A percentile compares a stretch with the other conserved stretches of the same genome.
Evolutionary conservation across 2,797 vertebrate species (phyloP).

Genomic region (Poecile montanus): DNA sequence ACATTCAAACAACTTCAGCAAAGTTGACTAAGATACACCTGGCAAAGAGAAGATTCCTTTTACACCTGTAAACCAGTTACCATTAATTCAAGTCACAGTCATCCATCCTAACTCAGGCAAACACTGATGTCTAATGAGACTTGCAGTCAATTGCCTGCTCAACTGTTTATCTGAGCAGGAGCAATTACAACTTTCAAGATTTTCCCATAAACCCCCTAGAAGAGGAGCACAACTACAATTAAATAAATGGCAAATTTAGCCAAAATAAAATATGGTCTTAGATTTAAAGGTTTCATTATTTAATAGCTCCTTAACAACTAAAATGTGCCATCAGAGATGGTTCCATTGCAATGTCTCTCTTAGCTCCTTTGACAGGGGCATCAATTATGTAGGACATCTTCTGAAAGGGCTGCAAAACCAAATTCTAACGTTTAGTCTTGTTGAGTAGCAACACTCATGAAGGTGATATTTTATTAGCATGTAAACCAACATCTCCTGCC

Average conservation of each 20-base stretch:
- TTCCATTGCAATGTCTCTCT: background rate
- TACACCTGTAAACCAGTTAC: background rate
- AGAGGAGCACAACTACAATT: background rate
- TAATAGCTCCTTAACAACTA: background rate
- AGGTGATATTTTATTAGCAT: background rate
- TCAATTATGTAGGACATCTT: background rate
- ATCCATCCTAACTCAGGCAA: background rate
- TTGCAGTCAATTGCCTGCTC: background rate
- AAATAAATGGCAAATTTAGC: background rate
- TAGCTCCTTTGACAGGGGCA: background rate
- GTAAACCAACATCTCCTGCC: background rate
- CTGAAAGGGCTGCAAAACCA: background rate
- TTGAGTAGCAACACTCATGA: background rate
- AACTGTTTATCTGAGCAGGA: background rate
- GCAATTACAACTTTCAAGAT: background rate
- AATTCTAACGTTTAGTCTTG: background rate
- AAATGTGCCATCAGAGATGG: background rate
- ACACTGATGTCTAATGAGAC: background rate
- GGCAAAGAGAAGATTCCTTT: background rate
- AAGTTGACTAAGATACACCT: background rate
- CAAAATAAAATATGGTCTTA: background rate
- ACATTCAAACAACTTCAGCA: background rate
- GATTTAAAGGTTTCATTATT: background rate
- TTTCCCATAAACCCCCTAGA: background rate
- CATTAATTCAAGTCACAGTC: background rate